Evolutionary conservation across 2,113 vertebrate species (phyloP).

Genomic region (Ginglymostoma cirratum): DNA sequence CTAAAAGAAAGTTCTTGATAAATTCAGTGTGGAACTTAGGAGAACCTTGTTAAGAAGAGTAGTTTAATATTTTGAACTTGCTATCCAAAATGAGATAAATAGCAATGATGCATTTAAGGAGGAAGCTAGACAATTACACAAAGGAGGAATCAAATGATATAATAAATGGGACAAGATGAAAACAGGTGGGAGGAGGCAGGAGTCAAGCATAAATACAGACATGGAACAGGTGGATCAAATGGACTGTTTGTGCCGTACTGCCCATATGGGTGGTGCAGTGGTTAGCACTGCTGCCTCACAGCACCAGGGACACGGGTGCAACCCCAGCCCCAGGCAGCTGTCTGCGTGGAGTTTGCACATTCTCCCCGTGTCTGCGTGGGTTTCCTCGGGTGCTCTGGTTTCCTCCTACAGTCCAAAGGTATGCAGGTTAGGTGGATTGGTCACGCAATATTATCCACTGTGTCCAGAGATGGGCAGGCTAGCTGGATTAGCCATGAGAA

Average conservation of each 20-base stretch:
- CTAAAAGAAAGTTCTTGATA: neutral
- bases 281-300: too few species aligned
- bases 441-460: too few species aligned
- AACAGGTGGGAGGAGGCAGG: too few species aligned
- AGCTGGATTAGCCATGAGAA: too few species aligned
- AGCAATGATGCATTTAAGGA: neutral
- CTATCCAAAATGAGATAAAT: neutral
- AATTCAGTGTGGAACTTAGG: neutral
- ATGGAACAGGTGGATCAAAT: neutral
- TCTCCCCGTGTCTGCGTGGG: too few species aligned
- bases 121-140: neutral
- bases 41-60: neutral
- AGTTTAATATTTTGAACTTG: neutral
- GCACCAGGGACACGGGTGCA: too few species aligned
- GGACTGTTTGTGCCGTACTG: neutral
- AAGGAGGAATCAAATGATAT: neutral
- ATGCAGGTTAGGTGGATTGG: too few species aligned
- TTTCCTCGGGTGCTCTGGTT: too few species aligned
- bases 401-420: too few species aligned
- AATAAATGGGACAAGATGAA: neutral
- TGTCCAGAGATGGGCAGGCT: too few species aligned
- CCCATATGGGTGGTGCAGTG: neutral
- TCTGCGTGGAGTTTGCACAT: too few species aligned
- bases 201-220: neutral
- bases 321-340: too few species aligned